Conservation (phyloP, 2,113 vertebrate species). For the Xenopus borealis region DNA sequence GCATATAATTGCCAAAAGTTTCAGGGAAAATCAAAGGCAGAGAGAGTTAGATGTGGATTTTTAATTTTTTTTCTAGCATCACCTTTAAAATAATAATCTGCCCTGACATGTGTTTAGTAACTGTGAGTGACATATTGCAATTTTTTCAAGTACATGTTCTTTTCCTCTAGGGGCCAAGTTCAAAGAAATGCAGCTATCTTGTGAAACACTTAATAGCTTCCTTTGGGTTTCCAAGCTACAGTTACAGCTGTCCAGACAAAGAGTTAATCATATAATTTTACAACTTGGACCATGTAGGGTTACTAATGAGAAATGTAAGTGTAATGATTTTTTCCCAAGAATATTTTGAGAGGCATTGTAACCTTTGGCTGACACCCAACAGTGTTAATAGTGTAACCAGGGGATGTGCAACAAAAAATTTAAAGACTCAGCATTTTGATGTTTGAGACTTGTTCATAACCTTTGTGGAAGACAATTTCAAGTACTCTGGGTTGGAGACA, state of each 20-base stretch:
- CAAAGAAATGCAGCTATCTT: slow-evolving; percentile 73
- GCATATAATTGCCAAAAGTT: no score
- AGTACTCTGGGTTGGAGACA: slow-evolving; percentile 55
- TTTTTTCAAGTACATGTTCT: slow-evolving; percentile 71
- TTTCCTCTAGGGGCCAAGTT: slow-evolving; percentile 70
- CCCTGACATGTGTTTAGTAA: slow-evolving; percentile 74
- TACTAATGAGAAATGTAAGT: slow-evolving; percentile 82
- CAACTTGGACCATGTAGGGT: slow-evolving; percentile 79
- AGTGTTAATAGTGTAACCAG: slow-evolving; percentile 80
- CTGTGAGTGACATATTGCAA: slow-evolving; percentile 70
- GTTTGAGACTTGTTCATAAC: slow-evolving; percentile 64
- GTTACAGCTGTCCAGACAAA: slow-evolving; percentile 64
- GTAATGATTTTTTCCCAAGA: slow-evolving; percentile 76
- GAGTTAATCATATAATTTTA: slow-evolving; percentile 81
- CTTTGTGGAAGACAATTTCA: slow-evolving; percentile 58
- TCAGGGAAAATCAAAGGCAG: not conserved
- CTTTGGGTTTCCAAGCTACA: slow-evolving; percentile 71
- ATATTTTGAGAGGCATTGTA: slow-evolving; percentile 82
- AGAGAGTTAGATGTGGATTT: slow-evolving; percentile 56
- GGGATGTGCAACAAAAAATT: slow-evolving; percentile 70
- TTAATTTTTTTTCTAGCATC: slow-evolving; percentile 53
- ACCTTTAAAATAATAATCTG: slow-evolving; percentile 68
- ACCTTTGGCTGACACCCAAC: slow-evolving; percentile 84
- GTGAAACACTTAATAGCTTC: slow-evolving; percentile 83
- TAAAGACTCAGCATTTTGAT: slow-evolving; percentile 73